Percentiles rank a stretch among this genome's conserved stretches.
Evolutionary conservation across 35 echinoderm and acorn worm genomes (phyloP).

Genomic region (Chiridota heheva): DNA sequence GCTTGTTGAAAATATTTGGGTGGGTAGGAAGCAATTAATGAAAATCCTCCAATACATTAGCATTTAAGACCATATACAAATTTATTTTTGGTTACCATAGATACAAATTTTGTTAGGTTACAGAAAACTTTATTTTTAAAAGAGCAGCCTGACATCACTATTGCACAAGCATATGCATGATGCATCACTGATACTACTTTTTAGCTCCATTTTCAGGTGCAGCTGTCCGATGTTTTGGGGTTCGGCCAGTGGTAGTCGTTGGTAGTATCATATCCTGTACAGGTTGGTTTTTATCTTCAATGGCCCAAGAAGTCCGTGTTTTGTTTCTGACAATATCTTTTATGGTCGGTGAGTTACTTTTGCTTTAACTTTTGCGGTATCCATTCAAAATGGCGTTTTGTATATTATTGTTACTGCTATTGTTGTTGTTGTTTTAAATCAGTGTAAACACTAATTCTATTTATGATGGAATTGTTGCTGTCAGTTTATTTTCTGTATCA

Average conservation of each 20-base stretch:
- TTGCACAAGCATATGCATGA: neutral
- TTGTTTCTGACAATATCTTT: conserved; percentile 19
- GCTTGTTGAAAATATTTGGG: no score
- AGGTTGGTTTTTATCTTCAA: conserved; percentile 4
- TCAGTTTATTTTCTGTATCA: no score
- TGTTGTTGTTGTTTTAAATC: neutral
- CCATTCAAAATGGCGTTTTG: neutral
- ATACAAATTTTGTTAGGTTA: neutral
- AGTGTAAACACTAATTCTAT: neutral
- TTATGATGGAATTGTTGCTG: neutral
- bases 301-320: neutral
- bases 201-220: conserved; percentile 28
- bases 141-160: neutral
- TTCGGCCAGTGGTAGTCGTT: conserved; percentile 16
- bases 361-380: neutral
- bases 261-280: conserved; percentile 14
- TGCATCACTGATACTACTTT: neutral
- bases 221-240: neutral
- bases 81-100: no score
- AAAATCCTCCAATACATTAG: no score
- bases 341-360: conserved; percentile 37
- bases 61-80: no score
- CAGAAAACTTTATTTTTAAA: neutral
- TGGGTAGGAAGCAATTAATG: no score
- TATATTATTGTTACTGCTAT: neutral